Percentiles rank a stretch among this genome's conserved stretches.
Evolutionary conservation across 2,888 invertebrate species (phyloP).

Genomic region (Platerodrilus igneus): DNA sequence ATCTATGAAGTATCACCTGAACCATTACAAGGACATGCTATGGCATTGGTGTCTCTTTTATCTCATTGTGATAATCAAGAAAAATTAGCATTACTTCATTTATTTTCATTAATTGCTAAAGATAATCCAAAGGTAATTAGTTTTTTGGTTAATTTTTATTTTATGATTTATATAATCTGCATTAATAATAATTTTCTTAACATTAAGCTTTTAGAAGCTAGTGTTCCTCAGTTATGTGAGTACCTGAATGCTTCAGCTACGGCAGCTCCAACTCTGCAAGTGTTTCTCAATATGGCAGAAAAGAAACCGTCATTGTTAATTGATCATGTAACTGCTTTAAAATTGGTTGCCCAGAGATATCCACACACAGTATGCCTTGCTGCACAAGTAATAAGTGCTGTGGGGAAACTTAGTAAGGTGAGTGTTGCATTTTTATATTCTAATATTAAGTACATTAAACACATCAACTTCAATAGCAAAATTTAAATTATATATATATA

Average conservation of each 20-base stretch:
- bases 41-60: slow-evolving; percentile 73
- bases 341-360: slow-evolving; percentile 62
- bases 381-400: slow-evolving; percentile 65
- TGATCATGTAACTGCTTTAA: slow-evolving; percentile 66
- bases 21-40: slow-evolving; percentile 78
- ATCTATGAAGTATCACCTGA: slow-evolving; percentile 85
- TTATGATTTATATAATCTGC: slow-evolving; percentile 5
- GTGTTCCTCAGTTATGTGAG: slow-evolving; percentile 76
- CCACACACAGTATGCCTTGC: slow-evolving; percentile 62
- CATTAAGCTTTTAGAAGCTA: slow-evolving; percentile 67
- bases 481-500: too few relatives aligned
- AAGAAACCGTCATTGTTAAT: slow-evolving; percentile 65
- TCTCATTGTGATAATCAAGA: slow-evolving; percentile 83
- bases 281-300: slow-evolving; percentile 71
- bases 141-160: slow-evolving; percentile 9
- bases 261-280: slow-evolving; percentile 62
- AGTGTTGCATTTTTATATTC: slow-evolving; percentile 18
- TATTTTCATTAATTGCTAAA: slow-evolving; percentile 78
- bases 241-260: slow-evolving; percentile 63
- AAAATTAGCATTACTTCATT: slow-evolving; percentile 74
- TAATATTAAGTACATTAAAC: too few relatives aligned
- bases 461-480: too few relatives aligned
- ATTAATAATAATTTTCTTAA: slow-evolving; percentile 10
- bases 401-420: slow-evolving; percentile 68
- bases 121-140: slow-evolving; percentile 65